Conservation (phyloP, 2,797 vertebrate species). For the Micrastur ruficollis region DNA sequence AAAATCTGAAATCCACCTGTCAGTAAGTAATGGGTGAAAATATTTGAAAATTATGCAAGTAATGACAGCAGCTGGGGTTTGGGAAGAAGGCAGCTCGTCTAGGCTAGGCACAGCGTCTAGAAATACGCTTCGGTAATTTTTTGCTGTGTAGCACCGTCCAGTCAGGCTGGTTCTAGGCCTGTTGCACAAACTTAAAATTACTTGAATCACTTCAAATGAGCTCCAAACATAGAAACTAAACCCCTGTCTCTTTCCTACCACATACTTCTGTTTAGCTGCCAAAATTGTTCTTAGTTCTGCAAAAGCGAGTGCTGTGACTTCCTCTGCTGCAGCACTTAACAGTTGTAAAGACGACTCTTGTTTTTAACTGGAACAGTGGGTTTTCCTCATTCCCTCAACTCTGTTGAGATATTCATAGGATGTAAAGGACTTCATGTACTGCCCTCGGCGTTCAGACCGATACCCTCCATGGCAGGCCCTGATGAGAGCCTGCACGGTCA, state of each 20-base stretch:
- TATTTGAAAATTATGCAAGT: not conserved
- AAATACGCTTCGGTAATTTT: accelerated
- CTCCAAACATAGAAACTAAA: not conserved
- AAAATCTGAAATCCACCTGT: accelerated
- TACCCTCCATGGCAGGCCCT: accelerated
- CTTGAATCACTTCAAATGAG: not conserved
- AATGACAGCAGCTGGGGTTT: accelerated
- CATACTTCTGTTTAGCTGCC: accelerated
- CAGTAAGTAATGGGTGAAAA: no score
- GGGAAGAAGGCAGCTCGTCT: no score
- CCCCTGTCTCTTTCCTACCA: not conserved
- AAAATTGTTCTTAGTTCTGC: accelerated
- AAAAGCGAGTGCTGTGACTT: not conserved
- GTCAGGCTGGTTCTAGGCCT: no score
- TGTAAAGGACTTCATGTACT: accelerated
- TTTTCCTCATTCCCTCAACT: not conserved
- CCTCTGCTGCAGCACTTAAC: accelerated
- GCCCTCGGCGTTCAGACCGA: accelerated
- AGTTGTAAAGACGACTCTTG: not conserved
- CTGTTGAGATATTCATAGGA: not conserved
- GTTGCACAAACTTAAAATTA: not conserved
- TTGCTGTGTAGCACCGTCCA: accelerated
- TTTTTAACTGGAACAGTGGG: not conserved
- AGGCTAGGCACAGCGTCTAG: accelerated
- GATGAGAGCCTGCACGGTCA: accelerated